Percentiles rank a stretch among this genome's conserved stretches.
Conservation (phyloP, 2,888 invertebrate species). For the Pristionchus exspectatus region DNA sequence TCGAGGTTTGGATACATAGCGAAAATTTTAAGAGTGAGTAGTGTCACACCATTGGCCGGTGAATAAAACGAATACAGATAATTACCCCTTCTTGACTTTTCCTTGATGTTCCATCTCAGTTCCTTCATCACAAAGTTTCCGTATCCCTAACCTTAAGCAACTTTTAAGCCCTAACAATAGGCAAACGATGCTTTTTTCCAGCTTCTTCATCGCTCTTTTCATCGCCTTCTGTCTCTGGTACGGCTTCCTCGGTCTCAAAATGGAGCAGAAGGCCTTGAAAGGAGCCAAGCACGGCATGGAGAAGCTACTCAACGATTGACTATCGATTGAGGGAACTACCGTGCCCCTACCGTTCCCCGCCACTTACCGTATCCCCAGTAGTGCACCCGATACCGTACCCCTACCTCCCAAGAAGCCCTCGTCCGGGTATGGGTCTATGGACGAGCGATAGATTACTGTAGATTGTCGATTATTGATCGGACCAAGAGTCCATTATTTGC, state of each 20-base stretch:
- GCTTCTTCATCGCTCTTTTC: conserved; percentile 74
- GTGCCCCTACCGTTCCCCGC: neutral
- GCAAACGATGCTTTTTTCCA: neutral
- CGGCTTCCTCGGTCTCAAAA: conserved; percentile 75
- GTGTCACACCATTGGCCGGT: no score
- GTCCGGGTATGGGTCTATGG: conserved; percentile 23
- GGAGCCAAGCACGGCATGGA: conserved; percentile 75
- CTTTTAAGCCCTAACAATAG: no score
- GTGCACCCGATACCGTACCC: neutral
- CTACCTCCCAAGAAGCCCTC: conserved; percentile 12
- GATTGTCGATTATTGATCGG: conserved; percentile 1
- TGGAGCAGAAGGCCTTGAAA: conserved; percentile 77
- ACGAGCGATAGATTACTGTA: conserved; percentile 10
- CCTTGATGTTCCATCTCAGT: no score
- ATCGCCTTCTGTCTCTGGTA: conserved; percentile 77
- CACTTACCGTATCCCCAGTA: conserved; percentile 7
- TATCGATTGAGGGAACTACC: neutral
- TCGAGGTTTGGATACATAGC: neutral
- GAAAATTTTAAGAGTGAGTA: neutral
- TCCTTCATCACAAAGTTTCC: no score
- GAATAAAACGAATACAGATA: no score
- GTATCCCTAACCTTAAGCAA: no score
- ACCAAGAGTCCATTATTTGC: neutral
- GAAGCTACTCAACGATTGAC: conserved; percentile 66
- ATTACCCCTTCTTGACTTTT: no score